Evolutionary conservation across 2,113 vertebrate genomes (phyloP), one percentile per base, ranked within the genome.

Genomic region (Zosterops hypoxanthus): DNA sequence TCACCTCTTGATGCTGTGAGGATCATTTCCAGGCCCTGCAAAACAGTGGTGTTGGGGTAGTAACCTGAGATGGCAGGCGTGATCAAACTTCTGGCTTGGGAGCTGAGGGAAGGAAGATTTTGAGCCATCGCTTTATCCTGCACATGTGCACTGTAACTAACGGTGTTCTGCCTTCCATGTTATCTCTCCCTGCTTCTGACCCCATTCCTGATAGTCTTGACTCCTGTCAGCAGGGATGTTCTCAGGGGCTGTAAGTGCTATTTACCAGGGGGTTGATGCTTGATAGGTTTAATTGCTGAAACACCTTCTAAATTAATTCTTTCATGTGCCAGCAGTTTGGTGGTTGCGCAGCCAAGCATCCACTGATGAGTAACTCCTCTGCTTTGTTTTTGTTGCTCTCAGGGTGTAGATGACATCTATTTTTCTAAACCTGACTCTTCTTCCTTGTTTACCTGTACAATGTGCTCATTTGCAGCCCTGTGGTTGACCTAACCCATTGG

Each of bases 101-200:
- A 79, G 36, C 31, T 65, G 53, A 46, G 11, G 5, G 23, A 20
- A 76, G 69, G 23, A 11, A 29, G 21, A 29, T 53, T 83, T 50
- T 69, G 33, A 90, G 5, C 50, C 7, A 2, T 49, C 36, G 3
- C 64, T 78, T 55, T 50, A 34, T 71, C 9, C 33, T 56, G n/a
- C 11, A 14, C 0, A 0, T 3, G 3, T 78, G 33, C 4, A 3
- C 50, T 3, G 1, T 46, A 47, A 22, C 34, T 55, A 78, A 31
- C 10, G 7, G 39, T 57, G 44, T 82, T 95, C 75, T 79, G 12
- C 42, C 23, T 82, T 41, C 31, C 0, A 0, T 33, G 11, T 61
- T 71, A 31, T 28, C 26, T 78, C 31, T 42, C 21, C 12, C 18
- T 89, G 36, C 18, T 41, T 80, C 50, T 50, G 8, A 39, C 39